Evolutionary conservation across 2,113 vertebrate genomes (phyloP), one percentile per base, ranked within the genome.

Genomic region (Sinocyclocheilus anshuiensis): DNA sequence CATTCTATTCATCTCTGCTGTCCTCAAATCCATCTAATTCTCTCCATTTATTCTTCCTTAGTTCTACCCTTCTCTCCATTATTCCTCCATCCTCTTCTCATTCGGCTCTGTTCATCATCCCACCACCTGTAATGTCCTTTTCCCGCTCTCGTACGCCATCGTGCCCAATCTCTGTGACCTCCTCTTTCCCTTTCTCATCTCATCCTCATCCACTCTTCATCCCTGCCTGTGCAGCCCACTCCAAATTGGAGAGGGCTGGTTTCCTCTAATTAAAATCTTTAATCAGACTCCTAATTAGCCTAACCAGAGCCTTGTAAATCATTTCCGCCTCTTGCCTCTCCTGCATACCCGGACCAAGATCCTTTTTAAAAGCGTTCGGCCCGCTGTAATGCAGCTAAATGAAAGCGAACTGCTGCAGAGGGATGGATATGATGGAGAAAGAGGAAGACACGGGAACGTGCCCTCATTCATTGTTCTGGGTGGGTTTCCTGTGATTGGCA

Each of bases 231-330:
- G 88, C 89, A 85, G 86, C 91, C 92, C 92, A 92, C 91, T 94
- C 93, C 91, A 93, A 91, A 92, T 93, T 85, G 61, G 61, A 81
- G 90, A 94, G 94, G 92, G 91, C 92, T 91, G 93, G 92, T 92
- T 92, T 78, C 91, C 85, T 91, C 94, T 95, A 95, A 95, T 95
- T 95, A 95, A 94, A 95, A 93, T 90, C 92, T 91, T 94, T 95
- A 94, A 94, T 95, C 95, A 95, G 92, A 92, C 93, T 92, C 92
- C 89, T 94, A 94, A 95, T 95, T 94, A 94, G 92, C 93, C 92
- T 95, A 95, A 95, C 95, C 94, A 95, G 93, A 69, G 92, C 88
- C 93, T 92, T 92, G 93, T 95, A 93, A 94, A 94, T 94, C 93
- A 92, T 93, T 93, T 91, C 90, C 89, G 78, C 88, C 89, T 90